phyloP scores from a whole-genome alignment of 2,113 vertebrate genomes.

The Illadopsis cleaveri region DNA sequence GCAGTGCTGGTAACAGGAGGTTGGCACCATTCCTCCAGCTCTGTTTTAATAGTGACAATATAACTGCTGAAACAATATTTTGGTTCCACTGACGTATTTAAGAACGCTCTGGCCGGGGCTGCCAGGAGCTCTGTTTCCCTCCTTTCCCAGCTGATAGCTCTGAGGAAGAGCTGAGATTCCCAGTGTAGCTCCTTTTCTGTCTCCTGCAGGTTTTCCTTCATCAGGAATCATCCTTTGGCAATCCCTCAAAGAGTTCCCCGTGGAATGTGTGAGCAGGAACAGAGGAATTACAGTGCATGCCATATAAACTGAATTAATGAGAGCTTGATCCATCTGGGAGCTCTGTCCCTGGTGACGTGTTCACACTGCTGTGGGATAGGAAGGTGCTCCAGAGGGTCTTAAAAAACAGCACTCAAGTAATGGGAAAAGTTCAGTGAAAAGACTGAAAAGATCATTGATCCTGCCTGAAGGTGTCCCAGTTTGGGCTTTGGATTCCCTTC shows the following conservation, averaged over 20 bases:
- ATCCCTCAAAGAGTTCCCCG: neutral
- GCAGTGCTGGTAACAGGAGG: neutral
- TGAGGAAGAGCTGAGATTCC: neutral
- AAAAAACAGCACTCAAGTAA: neutral
- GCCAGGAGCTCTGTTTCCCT: neutral
- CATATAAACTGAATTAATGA: neutral
- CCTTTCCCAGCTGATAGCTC: neutral
- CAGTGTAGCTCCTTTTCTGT: neutral
- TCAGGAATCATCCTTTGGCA: neutral
- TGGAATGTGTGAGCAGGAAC: accelerated
- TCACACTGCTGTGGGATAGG: neutral
- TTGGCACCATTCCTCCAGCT: conserved; percentile 7
- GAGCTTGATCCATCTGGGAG: accelerated
- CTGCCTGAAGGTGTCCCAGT: neutral
- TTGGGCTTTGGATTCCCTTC: neutral
- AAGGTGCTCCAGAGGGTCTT: neutral
- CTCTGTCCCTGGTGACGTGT: neutral
- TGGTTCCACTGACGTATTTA: neutral
- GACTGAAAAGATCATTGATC: neutral
- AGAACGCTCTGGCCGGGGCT: neutral
- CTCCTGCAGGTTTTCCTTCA: neutral
- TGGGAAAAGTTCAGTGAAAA: neutral
- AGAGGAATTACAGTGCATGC: neutral
- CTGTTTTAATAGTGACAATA: neutral
- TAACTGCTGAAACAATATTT: conserved; percentile 54